phyloP scores from a whole-genome alignment of 2,113 vertebrate genomes.

The Larimichthys polyactis region DNA sequence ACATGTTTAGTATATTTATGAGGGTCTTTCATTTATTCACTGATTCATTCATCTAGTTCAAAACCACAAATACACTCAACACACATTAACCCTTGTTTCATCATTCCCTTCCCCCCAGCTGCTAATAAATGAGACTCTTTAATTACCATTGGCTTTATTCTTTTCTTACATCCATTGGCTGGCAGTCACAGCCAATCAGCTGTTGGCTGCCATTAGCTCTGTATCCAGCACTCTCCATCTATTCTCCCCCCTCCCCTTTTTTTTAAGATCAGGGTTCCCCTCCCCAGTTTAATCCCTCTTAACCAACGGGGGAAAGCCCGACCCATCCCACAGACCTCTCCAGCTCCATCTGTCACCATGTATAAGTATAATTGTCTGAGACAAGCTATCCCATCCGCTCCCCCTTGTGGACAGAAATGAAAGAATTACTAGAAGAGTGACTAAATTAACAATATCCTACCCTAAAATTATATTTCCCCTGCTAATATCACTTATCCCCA shows the following conservation, averaged over 20 bases:
- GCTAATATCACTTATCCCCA: slow-evolving; percentile 14
- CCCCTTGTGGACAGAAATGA: slow-evolving; percentile 58
- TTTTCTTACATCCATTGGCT: slow-evolving; percentile 74
- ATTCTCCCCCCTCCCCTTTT: slow-evolving; percentile 12
- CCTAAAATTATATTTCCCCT: slow-evolving; percentile 1
- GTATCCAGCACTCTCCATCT: slow-evolving; percentile 11
- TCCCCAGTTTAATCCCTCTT: slow-evolving; percentile 56
- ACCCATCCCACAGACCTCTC: slow-evolving; percentile 14
- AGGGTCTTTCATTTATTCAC: slow-evolving; percentile 6
- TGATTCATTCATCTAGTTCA: slow-evolving; percentile 31
- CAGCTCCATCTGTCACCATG: slow-evolving; percentile 67
- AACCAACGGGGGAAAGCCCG: slow-evolving; percentile 21
- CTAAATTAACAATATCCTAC: slow-evolving; percentile 15
- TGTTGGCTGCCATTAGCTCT: slow-evolving; percentile 55
- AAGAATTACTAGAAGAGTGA: slow-evolving; percentile 3
- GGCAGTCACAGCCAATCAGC: slow-evolving; percentile 77
- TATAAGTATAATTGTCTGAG: slow-evolving; percentile 30
- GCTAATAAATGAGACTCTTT: slow-evolving; percentile 84
- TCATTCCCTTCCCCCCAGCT: slow-evolving; percentile 76
- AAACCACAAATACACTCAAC: slow-evolving; percentile 29
- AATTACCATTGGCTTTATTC: slow-evolving; percentile 80
- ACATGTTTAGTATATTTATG: background rate
- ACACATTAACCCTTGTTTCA: slow-evolving; percentile 72
- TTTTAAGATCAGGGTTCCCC: slow-evolving; percentile 9
- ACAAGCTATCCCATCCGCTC: slow-evolving; percentile 4